These are phyloP conservation scores for Rousettus leschenaultii DNA, from an alignment of 2,113 vertebrate genomes.

Conservation along the genomic window DNA sequence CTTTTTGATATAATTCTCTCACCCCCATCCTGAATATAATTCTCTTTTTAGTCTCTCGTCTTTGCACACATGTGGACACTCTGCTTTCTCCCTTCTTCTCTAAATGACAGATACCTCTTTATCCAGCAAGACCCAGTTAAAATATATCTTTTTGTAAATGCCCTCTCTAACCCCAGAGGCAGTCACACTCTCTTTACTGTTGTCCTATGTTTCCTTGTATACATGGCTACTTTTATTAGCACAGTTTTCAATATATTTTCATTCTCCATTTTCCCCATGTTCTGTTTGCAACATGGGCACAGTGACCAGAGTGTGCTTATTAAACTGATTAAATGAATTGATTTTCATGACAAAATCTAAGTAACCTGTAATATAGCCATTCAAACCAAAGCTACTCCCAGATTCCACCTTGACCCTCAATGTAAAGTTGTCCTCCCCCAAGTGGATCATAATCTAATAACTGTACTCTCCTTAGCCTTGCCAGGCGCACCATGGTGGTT, in stretches of 20 bases:
- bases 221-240: background rate
- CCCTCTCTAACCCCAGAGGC: background rate
- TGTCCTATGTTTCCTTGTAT: background rate
- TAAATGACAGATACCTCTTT: background rate
- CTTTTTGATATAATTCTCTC: background rate
- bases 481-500: background rate
- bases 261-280: background rate
- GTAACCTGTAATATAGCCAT: background rate
- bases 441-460: background rate
- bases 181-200: background rate
- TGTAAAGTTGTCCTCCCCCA: background rate
- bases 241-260: background rate
- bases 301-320: background rate
- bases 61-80: background rate
- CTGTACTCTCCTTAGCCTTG: background rate
- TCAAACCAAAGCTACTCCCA: background rate
- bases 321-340: constrained; percentile 21
- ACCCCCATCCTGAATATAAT: background rate
- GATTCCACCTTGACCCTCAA: background rate
- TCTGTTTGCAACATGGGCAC: background rate
- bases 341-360: background rate
- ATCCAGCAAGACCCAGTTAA: background rate
- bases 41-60: background rate
- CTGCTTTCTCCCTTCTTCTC: background rate
- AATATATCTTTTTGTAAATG: background rate